These are phyloP conservation scores for Acromyrmex echinatior DNA, from an alignment of 1,140 invertebrate genomes.

Conservation along the genomic window DNA sequence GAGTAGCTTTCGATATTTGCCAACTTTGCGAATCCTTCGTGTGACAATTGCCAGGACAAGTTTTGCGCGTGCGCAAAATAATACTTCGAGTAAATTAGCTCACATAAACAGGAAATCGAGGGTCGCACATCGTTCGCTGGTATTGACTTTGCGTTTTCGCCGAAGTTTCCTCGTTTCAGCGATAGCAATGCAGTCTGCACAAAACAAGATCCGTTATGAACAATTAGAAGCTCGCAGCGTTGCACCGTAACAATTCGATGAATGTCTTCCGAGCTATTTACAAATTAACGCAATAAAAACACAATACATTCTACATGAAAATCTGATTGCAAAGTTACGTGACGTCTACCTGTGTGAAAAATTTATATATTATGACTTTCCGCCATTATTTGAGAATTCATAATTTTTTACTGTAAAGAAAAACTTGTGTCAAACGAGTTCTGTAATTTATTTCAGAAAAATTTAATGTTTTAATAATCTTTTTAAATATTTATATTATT, in stretches of 20 bases:
- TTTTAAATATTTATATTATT: background rate
- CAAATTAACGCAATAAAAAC: conserved; percentile 15
- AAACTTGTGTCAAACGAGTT: background rate
- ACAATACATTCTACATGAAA: conserved; percentile 10
- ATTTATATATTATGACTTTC: background rate
- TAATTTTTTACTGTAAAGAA: background rate
- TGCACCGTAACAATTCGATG: conserved; percentile 41
- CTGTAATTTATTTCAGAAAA: background rate
- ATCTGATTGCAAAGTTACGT: background rate
- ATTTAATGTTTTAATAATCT: background rate
- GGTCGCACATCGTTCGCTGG: background rate
- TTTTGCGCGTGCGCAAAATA: conserved; percentile 5
- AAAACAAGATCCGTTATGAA: conserved; percentile 57
- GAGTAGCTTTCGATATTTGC: conserved; percentile 26
- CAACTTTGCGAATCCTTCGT: conserved; percentile 33
- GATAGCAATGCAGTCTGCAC: background rate
- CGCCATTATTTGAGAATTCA: background rate
- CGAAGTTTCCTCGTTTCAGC: conserved; percentile 36
- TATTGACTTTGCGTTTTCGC: conserved; percentile 41
- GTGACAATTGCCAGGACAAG: conserved; percentile 21
- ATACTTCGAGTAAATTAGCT: conserved; percentile 36
- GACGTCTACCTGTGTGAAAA: background rate
- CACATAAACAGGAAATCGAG: conserved; percentile 17
- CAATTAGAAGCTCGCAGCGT: conserved; percentile 40
- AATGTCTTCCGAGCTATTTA: conserved; percentile 22